Evolutionary conservation across 2,888 invertebrate genomes (phyloP).

Genomic region (Erebia ligea): DNA sequence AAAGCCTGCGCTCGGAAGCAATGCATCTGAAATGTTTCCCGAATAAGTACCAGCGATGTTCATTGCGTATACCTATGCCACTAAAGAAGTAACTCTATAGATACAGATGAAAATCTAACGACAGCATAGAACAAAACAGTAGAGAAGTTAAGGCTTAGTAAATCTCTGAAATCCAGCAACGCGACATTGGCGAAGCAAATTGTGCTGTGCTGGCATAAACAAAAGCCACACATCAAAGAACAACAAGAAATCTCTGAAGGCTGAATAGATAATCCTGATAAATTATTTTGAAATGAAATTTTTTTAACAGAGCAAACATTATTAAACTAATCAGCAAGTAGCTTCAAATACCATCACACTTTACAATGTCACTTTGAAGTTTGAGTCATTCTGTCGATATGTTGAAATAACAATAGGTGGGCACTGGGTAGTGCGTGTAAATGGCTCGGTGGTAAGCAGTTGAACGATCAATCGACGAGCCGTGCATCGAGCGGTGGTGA

Average conservation of each 20-base stretch:
- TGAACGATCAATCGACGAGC: constrained; percentile 71
- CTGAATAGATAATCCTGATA: no score
- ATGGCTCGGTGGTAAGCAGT: constrained; percentile 46
- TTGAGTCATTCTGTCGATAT: constrained; percentile 22
- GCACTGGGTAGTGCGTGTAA: constrained; percentile 29
- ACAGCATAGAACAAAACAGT: neutral
- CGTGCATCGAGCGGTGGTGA: constrained; percentile 74
- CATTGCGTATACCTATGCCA: neutral
- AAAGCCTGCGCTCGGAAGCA: neutral
- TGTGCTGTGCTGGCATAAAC: no score
- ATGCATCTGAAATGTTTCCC: neutral
- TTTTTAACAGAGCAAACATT: neutral
- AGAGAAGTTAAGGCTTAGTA: neutral
- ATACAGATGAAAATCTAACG: neutral
- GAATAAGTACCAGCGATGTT: neutral
- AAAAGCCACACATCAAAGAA: no score
- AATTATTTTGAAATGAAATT: no score
- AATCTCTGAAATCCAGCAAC: neutral
- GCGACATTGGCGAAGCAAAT: no score
- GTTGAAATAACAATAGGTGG: constrained; percentile 19
- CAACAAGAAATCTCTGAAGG: no score
- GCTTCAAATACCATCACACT: neutral
- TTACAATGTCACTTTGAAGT: neutral
- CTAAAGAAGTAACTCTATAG: neutral
- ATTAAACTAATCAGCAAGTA: neutral